phyloP scores from a whole-genome alignment of 2,113 vertebrate genomes.

The Cyprinodon tularosa region DNA sequence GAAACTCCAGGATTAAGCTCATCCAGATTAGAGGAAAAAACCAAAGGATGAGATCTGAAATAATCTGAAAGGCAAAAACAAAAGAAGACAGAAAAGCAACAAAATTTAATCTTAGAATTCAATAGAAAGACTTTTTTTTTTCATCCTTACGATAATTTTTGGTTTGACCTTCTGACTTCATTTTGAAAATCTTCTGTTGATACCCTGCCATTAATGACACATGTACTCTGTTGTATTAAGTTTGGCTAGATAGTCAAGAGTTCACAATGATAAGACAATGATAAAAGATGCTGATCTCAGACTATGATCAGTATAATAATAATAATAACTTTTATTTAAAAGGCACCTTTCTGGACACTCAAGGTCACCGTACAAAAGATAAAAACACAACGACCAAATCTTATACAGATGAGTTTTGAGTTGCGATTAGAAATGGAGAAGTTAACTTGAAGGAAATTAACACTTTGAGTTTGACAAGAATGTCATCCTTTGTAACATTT shows the following conservation, averaged over 20 bases:
- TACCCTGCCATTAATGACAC: neutral
- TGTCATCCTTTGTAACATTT: too few species aligned
- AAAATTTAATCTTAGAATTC: neutral
- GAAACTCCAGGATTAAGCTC: conserved; percentile 91
- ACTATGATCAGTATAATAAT: neutral
- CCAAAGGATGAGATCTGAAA: conserved; percentile 87
- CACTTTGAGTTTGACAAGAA: too few species aligned
- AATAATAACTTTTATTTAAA: too few species aligned
- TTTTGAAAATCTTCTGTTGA: conserved; percentile 13
- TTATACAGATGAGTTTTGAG: too few species aligned
- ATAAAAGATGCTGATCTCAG: conserved; percentile 7
- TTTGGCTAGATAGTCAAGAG: neutral
- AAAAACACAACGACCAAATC: too few species aligned
- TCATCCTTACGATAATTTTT: neutral
- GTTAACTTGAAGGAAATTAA: conserved; percentile 9
- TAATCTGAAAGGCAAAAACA: conserved; percentile 80
- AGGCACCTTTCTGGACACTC: too few species aligned
- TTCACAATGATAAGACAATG: neutral
- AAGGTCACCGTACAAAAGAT: too few species aligned
- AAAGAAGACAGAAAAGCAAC: neutral
- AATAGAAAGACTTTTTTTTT: neutral
- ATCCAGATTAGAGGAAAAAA: conserved; percentile 91
- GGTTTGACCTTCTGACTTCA: conserved; percentile 7
- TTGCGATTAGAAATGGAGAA: too few species aligned
- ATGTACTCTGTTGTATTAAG: conserved; percentile 7